Evolutionary conservation across 2,113 vertebrate species (phyloP).

Genomic region (Cichladusa arquata): DNA sequence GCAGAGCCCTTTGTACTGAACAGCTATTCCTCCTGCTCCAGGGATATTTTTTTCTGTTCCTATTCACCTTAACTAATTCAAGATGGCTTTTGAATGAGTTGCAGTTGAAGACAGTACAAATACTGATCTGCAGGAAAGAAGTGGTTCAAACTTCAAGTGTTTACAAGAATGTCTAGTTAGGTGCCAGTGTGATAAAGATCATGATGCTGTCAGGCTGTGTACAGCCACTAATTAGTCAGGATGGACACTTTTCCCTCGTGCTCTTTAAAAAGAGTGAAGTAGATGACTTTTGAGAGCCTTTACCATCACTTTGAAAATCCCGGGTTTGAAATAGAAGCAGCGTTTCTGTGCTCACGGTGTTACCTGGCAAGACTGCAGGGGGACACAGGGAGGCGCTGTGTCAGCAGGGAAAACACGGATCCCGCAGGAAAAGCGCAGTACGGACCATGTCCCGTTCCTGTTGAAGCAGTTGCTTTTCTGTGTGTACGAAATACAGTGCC

Average conservation of each 20-base stretch:
- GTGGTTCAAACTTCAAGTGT: neutral
- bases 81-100: neutral
- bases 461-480: neutral
- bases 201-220: neutral
- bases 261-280: neutral
- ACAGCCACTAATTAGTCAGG: neutral
- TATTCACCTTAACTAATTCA: neutral
- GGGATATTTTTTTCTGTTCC: neutral
- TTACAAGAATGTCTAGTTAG: neutral
- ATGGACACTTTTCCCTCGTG: neutral
- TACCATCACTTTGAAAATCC: neutral
- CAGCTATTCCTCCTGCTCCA: neutral
- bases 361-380: neutral
- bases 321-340: neutral
- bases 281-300: neutral
- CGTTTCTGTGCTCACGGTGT: neutral
- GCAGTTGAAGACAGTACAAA: neutral
- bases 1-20: neutral
- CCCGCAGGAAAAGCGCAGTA: neutral
- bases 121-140: neutral
- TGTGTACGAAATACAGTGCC: neutral
- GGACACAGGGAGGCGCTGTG: neutral
- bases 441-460: neutral
- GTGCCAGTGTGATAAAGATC: neutral
- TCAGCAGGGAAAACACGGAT: neutral